Conservation (phyloP, 2,888 invertebrate genomes). For the Cantharis rustica region DNA sequence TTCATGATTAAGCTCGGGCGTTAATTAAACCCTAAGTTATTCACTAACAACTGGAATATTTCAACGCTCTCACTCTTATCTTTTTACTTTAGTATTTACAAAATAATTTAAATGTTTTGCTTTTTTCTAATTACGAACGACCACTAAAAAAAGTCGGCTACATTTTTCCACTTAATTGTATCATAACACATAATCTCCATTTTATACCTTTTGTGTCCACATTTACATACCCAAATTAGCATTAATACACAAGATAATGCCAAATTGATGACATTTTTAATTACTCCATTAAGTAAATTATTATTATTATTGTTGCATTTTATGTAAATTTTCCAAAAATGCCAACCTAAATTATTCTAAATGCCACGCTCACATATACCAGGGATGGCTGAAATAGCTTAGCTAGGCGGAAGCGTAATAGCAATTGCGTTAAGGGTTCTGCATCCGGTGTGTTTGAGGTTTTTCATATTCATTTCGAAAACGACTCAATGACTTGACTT, state of each 20-base stretch:
- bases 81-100: constrained; percentile 7
- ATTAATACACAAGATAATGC: not conserved
- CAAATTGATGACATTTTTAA: not conserved
- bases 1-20: constrained; percentile 29
- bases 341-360: not conserved
- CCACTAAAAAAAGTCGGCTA: not conserved
- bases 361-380: not conserved
- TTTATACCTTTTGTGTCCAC: not conserved
- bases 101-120: not conserved
- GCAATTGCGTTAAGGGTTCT: not conserved
- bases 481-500: too few species aligned
- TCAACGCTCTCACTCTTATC: constrained; percentile 8
- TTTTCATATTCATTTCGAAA: too few species aligned
- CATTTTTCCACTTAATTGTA: constrained; percentile 9
- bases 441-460: too few species aligned
- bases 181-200: constrained; percentile 11
- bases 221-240: constrained; percentile 11
- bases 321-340: not conserved
- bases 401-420: not conserved
- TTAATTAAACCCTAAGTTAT: constrained; percentile 31
- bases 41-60: constrained; percentile 20
- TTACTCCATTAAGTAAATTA: not conserved
- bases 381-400: not conserved
- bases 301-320: not conserved
- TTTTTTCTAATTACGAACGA: not conserved